These are phyloP conservation scores for Macrotis lagotis DNA, from an alignment of 2,113 vertebrate species.

Conservation along the genomic window DNA sequence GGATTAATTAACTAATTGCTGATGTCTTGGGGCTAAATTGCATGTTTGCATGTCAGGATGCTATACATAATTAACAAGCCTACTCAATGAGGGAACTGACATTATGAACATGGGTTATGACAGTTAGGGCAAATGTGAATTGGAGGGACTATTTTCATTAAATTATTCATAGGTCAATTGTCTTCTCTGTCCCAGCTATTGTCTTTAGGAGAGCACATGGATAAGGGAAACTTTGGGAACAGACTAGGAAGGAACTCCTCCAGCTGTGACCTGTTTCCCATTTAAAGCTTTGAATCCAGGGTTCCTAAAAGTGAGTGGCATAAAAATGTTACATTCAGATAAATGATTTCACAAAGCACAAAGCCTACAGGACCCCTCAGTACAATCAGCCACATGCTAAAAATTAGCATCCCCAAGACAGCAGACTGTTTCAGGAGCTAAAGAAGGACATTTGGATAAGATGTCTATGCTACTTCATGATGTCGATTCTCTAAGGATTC, in stretches of 20 bases:
- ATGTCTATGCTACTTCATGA: neutral
- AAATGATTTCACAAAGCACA: neutral
- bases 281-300: neutral
- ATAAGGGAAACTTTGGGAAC: neutral
- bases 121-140: conserved; percentile 7
- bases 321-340: neutral
- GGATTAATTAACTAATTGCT: conserved; percentile 81
- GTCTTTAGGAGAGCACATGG: neutral
- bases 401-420: too few relatives aligned
- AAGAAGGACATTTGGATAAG: neutral
- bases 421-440: neutral
- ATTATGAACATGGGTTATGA: conserved; percentile 63
- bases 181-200: neutral
- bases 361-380: neutral
- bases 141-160: conserved; percentile 52
- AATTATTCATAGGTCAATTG: conserved; percentile 48
- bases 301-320: neutral
- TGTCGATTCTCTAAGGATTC: neutral
- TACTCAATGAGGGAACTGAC: conserved; percentile 56
- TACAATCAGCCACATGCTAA: neutral
- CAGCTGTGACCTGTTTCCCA: neutral
- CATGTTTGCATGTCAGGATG: conserved; percentile 74
- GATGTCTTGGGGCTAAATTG: conserved; percentile 71
- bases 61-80: conserved; percentile 72
- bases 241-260: neutral